Percentiles rank a stretch among this genome's conserved stretches.
These are phyloP conservation scores for Ranitomeya variabilis DNA, from an alignment of 2,113 vertebrate genomes.

Conservation along the genomic window DNA sequence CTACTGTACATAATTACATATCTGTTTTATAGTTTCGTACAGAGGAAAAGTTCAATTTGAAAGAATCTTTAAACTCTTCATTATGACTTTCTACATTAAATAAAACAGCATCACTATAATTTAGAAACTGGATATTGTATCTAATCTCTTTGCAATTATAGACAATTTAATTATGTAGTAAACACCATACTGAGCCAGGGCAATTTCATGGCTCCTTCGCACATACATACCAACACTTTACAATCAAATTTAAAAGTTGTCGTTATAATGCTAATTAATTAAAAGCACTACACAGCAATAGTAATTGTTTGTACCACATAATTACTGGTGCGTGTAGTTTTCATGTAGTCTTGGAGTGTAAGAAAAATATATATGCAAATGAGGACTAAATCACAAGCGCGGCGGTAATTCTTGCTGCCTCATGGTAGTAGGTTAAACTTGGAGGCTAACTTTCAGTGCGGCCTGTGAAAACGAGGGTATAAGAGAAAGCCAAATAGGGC, in stretches of 20 bases:
- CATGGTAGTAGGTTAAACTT: neutral
- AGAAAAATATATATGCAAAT: constrained; percentile 54
- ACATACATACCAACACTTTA: constrained; percentile 56
- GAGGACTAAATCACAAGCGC: constrained; percentile 13
- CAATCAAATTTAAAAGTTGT: constrained; percentile 58
- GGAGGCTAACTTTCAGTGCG: neutral
- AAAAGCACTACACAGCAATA: constrained; percentile 52
- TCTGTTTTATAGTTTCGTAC: constrained; percentile 22
- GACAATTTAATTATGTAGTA: constrained; percentile 59
- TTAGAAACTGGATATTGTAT: constrained; percentile 51
- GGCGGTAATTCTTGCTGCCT: neutral
- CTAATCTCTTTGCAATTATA: constrained; percentile 57
- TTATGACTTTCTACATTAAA: constrained; percentile 54
- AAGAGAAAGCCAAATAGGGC: neutral
- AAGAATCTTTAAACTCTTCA: constrained; percentile 37
- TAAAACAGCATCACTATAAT: constrained; percentile 55
- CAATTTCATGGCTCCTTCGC: constrained; percentile 54
- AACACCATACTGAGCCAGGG: constrained; percentile 56
- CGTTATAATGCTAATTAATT: constrained; percentile 58
- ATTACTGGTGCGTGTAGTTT: constrained; percentile 55
- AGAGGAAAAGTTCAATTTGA: constrained; percentile 23
- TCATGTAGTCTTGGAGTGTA: constrained; percentile 42
- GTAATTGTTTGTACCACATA: constrained; percentile 59
- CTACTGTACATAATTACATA: constrained; percentile 15
- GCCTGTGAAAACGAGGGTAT: neutral